Percentiles rank a stretch among this genome's conserved stretches.
phyloP scores from a whole-genome alignment of 2,113 vertebrate genomes.

The Pardalotus punctatus region DNA sequence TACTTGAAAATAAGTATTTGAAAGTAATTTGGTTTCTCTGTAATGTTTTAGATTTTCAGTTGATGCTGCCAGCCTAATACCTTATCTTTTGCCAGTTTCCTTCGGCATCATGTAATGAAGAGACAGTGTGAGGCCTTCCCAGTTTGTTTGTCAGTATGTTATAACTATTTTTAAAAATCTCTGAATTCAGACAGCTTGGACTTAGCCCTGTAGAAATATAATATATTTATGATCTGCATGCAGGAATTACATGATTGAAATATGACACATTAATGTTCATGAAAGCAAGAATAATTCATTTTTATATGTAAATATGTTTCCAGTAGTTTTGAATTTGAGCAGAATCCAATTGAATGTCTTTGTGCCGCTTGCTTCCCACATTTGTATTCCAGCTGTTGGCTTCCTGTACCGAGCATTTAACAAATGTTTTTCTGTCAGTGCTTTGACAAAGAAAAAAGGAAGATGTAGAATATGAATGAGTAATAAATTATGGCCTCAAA shows the following conservation, averaged over 20 bases:
- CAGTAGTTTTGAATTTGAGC: not conserved
- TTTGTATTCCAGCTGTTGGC: not conserved
- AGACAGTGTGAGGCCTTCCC: not conserved
- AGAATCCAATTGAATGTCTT: not conserved
- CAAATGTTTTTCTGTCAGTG: not conserved
- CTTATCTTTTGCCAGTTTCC: not conserved
- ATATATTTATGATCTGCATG: not conserved
- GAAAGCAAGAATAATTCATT: not conserved
- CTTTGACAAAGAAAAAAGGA: not conserved
- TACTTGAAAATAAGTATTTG: not conserved
- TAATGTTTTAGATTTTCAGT: not conserved
- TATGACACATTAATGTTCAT: not conserved
- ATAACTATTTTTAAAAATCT: not conserved
- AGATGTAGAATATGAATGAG: not conserved
- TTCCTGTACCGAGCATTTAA: not conserved
- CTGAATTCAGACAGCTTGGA: not conserved
- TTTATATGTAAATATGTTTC: not conserved
- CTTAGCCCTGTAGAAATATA: not conserved
- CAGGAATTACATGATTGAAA: not conserved
- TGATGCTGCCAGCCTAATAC: not conserved
- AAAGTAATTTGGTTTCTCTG: not conserved
- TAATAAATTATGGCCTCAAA: not conserved
- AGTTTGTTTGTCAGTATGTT: not conserved
- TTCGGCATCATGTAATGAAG: not conserved
- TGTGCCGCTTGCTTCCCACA: not conserved